Evolutionary conservation across 2,113 vertebrate species (phyloP).

Genomic region (Eira barbara): DNA sequence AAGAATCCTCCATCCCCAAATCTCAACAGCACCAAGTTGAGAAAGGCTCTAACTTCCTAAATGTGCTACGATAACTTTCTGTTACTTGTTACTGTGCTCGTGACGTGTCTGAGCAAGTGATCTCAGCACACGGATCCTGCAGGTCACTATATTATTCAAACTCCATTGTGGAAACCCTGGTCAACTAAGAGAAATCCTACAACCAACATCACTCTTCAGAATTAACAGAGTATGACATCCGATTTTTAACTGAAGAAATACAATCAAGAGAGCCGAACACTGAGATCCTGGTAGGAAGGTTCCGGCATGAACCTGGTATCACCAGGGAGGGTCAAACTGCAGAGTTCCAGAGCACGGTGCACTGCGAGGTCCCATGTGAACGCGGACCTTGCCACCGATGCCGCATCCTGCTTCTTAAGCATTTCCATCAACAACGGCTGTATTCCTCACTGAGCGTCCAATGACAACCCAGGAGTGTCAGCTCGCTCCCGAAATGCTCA

Average conservation of each 20-base stretch:
- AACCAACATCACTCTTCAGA: not conserved
- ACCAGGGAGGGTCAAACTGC: not conserved
- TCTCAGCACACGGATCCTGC: not conserved
- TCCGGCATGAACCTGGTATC: not conserved
- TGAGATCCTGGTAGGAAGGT: not conserved
- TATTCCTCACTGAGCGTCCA: not conserved
- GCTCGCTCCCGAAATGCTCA: not conserved
- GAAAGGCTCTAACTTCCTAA: not conserved
- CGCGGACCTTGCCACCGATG: not conserved
- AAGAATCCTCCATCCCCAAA: not conserved
- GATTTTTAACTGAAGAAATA: not conserved
- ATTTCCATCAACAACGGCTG: not conserved
- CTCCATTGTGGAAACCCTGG: not conserved
- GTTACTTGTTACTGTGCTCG: not conserved
- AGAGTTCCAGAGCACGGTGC: not conserved
- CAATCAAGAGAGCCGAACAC: not conserved
- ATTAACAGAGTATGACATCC: not conserved
- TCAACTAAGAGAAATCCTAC: not conserved
- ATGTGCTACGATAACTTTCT: not conserved
- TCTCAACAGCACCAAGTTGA: not conserved
- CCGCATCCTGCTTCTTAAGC: not conserved
- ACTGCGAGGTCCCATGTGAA: not conserved
- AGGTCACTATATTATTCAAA: not conserved
- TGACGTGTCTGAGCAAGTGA: not conserved
- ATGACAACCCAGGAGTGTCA: not conserved